Conservation (phyloP, 2,888 invertebrate species). For the Phalera bucephala region DNA sequence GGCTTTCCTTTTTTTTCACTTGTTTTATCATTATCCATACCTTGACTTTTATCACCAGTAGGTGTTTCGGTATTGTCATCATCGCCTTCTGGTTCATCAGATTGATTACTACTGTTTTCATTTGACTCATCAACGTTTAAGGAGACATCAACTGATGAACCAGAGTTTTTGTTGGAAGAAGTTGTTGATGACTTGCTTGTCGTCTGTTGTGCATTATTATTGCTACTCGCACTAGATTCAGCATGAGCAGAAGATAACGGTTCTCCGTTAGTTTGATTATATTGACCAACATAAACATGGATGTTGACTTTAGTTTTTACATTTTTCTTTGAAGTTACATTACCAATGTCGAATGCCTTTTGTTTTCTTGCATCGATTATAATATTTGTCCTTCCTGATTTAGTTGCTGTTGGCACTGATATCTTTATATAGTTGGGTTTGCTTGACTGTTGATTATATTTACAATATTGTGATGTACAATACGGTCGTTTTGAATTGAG, state of each 20-base stretch:
- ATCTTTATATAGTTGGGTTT: conserved; percentile 16
- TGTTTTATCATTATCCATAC: no score
- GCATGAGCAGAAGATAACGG: conserved; percentile 3
- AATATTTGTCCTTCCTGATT: conserved; percentile 32
- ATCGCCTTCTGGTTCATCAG: no score
- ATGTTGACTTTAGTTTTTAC: conserved; percentile 9
- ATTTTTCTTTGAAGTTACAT: conserved; percentile 3
- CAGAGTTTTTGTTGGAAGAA: conserved; percentile 3
- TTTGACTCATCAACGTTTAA: conserved; percentile 5
- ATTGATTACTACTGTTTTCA: no score
- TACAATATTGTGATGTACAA: conserved; percentile 10
- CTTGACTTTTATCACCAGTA: no score
- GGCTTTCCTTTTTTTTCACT: no score
- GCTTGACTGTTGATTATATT: conserved; percentile 1
- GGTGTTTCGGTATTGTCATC: no score
- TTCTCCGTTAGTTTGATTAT: not conserved
- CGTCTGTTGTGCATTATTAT: conserved; percentile 2
- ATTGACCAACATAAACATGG: conserved; percentile 5
- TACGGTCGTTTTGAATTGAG: conserved; percentile 1
- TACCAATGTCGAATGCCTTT: not conserved
- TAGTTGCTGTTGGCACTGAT: conserved; percentile 20
- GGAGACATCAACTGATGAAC: conserved; percentile 4
- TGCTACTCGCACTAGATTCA: conserved; percentile 3
- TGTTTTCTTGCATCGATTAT: conserved; percentile 31
- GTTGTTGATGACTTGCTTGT: conserved; percentile 6